phyloP scores from a whole-genome alignment of 1,140 invertebrate species.

The Drosophila sturtevanti region DNA sequence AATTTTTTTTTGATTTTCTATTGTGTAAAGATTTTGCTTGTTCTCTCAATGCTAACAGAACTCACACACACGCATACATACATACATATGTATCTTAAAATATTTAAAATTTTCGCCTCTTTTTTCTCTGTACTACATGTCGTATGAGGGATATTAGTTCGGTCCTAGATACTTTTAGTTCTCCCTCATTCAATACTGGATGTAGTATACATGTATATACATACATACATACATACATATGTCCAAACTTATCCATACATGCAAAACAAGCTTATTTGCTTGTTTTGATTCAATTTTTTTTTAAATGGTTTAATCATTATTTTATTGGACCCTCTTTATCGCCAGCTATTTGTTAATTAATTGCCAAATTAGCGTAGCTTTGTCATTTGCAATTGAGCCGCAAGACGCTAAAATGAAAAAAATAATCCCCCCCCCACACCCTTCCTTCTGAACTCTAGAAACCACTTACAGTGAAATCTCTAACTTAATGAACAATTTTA shows the following conservation, averaged over 20 bases:
- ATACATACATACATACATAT: background rate
- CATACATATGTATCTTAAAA: too few species aligned
- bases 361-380: slow-evolving; percentile 53
- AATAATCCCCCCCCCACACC: background rate
- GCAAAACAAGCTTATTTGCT: slow-evolving; percentile 21
- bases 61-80: too few species aligned
- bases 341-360: slow-evolving; percentile 53
- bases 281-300: slow-evolving; percentile 7
- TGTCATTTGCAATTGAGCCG: slow-evolving; percentile 32
- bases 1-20: too few species aligned
- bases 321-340: slow-evolving; percentile 53
- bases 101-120: too few species aligned
- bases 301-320: slow-evolving; percentile 8
- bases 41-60: too few species aligned
- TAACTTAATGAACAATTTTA: background rate
- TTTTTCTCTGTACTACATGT: background rate
- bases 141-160: slow-evolving; percentile 1
- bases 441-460: background rate
- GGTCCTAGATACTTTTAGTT: too few species aligned
- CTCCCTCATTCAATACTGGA: too few species aligned
- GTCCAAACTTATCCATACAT: slow-evolving; percentile 12
- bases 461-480: background rate
- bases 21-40: too few species aligned
- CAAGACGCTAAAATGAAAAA: slow-evolving; percentile 25
- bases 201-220: background rate